A percentile compares a stretch with the other conserved stretches of the same genome.
Evolutionary conservation across 2,797 vertebrate genomes (phyloP).

Genomic region (Molossus alvarezi): DNA sequence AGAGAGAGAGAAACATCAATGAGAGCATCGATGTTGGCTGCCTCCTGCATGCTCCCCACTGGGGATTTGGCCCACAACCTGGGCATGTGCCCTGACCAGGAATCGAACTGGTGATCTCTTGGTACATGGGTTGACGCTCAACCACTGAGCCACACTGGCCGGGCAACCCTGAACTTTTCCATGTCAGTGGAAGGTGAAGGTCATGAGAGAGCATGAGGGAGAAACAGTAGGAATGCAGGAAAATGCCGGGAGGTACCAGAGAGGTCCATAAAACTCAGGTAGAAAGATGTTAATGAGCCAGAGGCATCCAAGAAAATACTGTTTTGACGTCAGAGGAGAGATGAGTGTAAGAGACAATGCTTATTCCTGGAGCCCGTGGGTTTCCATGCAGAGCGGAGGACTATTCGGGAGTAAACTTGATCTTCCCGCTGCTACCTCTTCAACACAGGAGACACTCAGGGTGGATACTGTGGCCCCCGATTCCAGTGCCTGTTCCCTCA

Average conservation of each 20-base stretch:
- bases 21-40: too few relatives aligned
- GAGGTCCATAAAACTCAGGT: neutral
- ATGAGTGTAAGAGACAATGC: accelerated
- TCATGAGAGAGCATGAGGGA: neutral
- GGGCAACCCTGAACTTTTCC: too few relatives aligned
- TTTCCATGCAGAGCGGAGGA: neutral
- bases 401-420: accelerated
- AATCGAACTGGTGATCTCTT: too few relatives aligned
- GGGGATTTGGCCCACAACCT: too few relatives aligned
- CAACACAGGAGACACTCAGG: neutral
- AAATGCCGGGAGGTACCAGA: neutral
- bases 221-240: neutral
- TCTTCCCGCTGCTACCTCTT: neutral
- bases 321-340: neutral
- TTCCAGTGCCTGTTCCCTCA: neutral
- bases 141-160: too few relatives aligned
- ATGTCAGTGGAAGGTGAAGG: neutral
- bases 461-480: neutral
- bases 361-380: neutral
- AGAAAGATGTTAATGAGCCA: neutral
- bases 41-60: too few relatives aligned
- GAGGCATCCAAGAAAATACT: neutral
- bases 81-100: too few relatives aligned
- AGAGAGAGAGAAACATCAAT: too few relatives aligned
- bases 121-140: too few relatives aligned